Evolutionary conservation across 2,888 invertebrate species (phyloP), one percentile per base, ranked within the genome.

Genomic region (Pyrgus malvae): DNA sequence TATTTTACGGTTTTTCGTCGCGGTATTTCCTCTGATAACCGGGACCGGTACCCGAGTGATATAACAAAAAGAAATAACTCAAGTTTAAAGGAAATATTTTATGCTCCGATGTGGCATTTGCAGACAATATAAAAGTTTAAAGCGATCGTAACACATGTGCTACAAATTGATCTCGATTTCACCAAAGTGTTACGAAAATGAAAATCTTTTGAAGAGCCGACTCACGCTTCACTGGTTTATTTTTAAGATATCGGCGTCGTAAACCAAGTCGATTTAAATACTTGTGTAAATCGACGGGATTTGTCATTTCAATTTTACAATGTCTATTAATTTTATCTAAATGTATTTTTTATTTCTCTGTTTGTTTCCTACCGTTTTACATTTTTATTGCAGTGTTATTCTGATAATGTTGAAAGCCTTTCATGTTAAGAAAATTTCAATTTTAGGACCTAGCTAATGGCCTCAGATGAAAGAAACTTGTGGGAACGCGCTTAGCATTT

Each of bases 251-350:
- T 66, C 66, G 62, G 12, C 56, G 58, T 63, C 68, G 62, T 71
- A 70, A 73, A 75, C 65, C 59, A 61, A 66, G 59, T 59, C 60
- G 68, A 69, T 66, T 67, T 66, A 70, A 65, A 63, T 54, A 61
- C 57, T 60, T 51, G 57, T 63, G 58, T 60, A 66, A 66, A 64
- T 60, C 62, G 57, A 59, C 60, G 60, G 68, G 61, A 72, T 71
- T 72, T 73, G 78, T 76, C 74, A 71, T 74, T 74, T 66, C 62
- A 55, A 62, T 64, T 81, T 80, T 77, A 81, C 74, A 72, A 73
- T 73, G 71, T 67, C 76, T 76, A 77, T 79, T 74, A 79, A 78
- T 66, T 60, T 80, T 78, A 82, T 82, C 80, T 80, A 74, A 77
- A 77, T 76, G 78, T 69, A 65, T 71, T 72, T 77, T 78, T 79